Base-by-base conservation (phyloP, 2,888 invertebrate genomes). In the Hanleya hanleyi region DNA sequence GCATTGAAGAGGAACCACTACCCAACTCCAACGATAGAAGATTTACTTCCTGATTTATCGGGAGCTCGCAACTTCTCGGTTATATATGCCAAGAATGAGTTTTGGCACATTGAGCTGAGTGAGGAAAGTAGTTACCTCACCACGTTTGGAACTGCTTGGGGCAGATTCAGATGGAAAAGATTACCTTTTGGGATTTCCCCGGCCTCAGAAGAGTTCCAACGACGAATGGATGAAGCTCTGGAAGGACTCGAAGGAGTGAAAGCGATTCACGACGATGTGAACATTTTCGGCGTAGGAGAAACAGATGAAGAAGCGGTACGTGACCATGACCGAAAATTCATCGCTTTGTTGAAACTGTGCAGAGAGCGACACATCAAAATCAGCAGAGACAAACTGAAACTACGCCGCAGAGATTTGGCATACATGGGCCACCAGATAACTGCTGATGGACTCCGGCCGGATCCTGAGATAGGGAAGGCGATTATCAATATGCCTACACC, bases 181-280 rank as follows among this genome's bases (percentile, higher is more conserved):
- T 71, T 81, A 69, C 78, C 78, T 32, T 81, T 80, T 66, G 76
- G 80, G 29, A 78, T 83, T 9, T 69, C 71, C 0, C 70, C 71
- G 22, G 75, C 76, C 0, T 71, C 77, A n/a, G 81, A 82, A 71
- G 61, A 75, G 15, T 82, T 81, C 41, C 77, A 81, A 37, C 26
- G 74, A n/a, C 18, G 64, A 2, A 35, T 64, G 2, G 38, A 64
- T 67, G 49, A 70, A 41, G 66, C 49, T 7, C 9, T 78, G 6
- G 38, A 33, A 49, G 67, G 69, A 6, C 66, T 77, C 6, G 32
- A 57, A 15, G 78, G 76, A 32, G 70, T 71, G 1, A 65, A 51
- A 62, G 66, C 73, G 7, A 65, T 75, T 33, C 73, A 75, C 62
- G 75, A 71, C 62, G 78, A 78, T 35, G 41, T 77, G 4, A 70